Conservation (phyloP, 2,113 vertebrate genomes). For the Urocynchramus pylzowi region DNA sequence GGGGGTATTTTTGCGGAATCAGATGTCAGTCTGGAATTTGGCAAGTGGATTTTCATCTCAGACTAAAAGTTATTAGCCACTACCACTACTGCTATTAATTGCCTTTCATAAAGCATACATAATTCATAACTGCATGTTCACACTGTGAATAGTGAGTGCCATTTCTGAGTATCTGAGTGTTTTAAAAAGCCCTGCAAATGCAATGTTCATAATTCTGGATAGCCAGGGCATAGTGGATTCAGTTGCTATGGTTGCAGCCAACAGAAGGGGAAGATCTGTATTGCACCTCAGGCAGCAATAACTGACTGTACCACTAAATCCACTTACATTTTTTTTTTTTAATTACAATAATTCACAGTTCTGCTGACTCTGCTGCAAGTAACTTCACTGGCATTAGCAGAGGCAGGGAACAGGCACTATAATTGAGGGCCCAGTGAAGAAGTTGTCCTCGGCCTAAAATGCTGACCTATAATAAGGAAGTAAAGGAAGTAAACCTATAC, state of each 20-base stretch:
- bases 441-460: not conserved
- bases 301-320: conserved; percentile 4
- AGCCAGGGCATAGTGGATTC: conserved; percentile 24
- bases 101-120: not conserved
- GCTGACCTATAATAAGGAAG: not conserved
- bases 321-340: not conserved
- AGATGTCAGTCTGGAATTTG: not conserved
- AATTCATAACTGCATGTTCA: not conserved
- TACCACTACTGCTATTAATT: not conserved
- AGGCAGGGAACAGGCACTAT: not conserved
- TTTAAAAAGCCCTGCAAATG: conserved; percentile 9
- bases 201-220: not conserved
- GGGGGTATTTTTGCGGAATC: not conserved
- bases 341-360: not conserved
- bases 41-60: not conserved
- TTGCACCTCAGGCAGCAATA: conserved; percentile 11
- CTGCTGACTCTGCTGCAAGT: not conserved
- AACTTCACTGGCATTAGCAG: not conserved
- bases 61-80: not conserved
- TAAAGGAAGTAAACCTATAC: too few relatives aligned
- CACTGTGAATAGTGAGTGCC: not conserved
- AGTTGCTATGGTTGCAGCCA: conserved; percentile 61
- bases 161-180: not conserved
- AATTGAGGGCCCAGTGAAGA: not conserved
- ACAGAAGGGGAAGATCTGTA: conserved; percentile 17